Conservation (phyloP, 2,888 invertebrate genomes). For the Limnephilus auricula region DNA sequence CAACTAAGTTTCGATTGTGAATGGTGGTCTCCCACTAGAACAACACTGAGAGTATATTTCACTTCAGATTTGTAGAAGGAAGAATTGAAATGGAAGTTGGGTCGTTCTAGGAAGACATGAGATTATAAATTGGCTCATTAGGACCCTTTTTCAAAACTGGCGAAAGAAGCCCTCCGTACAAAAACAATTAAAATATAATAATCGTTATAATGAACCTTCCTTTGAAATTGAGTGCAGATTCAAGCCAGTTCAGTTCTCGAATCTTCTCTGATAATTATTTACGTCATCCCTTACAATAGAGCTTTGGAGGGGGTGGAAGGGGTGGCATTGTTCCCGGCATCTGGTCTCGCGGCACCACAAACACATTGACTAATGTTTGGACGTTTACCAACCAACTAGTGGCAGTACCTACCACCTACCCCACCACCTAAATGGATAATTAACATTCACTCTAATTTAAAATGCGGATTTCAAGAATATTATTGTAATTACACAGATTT, state of each 20-base stretch:
- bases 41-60: too few species aligned
- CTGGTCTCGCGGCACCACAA: not conserved
- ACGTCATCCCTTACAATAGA: not conserved
- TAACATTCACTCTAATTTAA: not conserved
- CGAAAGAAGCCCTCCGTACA: not conserved
- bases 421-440: not conserved
- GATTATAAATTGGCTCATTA: not conserved
- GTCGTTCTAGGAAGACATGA: not conserved
- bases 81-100: not conserved
- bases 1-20: too few species aligned
- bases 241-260: not conserved
- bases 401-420: not conserved
- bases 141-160: not conserved
- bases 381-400: constrained; percentile 6
- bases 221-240: not conserved
- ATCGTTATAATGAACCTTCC: not conserved
- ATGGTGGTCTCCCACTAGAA: too few species aligned
- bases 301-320: too few species aligned
- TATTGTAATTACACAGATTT: not conserved
- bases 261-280: not conserved
- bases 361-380: constrained; percentile 13
- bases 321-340: constrained; percentile 5
- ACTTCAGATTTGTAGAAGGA: not conserved
- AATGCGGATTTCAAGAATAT: not conserved
- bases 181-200: not conserved